These are phyloP conservation scores for Drosophila putrida DNA, from an alignment of 2,888 invertebrate species.

Conservation along the genomic window DNA sequence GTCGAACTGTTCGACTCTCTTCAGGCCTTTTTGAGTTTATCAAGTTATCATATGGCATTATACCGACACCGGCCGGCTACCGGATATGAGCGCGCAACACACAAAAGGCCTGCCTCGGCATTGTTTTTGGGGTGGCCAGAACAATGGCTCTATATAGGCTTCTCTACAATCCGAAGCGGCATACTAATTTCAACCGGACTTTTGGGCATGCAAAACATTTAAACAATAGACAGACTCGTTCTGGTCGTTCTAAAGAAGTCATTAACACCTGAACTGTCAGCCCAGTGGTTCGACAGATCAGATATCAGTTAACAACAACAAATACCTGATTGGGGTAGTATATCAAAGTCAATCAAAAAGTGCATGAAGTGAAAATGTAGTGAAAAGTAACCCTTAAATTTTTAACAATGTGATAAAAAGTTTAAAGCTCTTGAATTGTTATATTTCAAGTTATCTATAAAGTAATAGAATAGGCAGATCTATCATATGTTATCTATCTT, in stretches of 20 bases:
- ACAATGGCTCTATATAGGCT: conserved; percentile 54
- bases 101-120: conserved; percentile 39
- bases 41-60: conserved; percentile 66
- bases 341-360: neutral
- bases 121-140: conserved; percentile 66
- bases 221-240: conserved; percentile 48
- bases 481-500: no score
- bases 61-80: conserved; percentile 65
- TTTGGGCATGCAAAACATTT: conserved; percentile 62
- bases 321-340: neutral
- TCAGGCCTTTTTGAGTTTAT: conserved; percentile 39
- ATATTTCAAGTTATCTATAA: neutral
- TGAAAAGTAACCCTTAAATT: neutral
- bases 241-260: conserved; percentile 60
- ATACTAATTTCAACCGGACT: conserved; percentile 53
- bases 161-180: conserved; percentile 6
- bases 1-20: conserved; percentile 1
- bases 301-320: conserved; percentile 33
- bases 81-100: conserved; percentile 72
- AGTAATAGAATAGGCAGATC: neutral
- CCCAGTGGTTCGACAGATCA: conserved; percentile 52
- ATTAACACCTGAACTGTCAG: conserved; percentile 74
- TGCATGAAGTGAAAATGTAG: neutral
- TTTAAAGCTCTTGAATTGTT: neutral
- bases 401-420: conserved; percentile 1